Conservation (phyloP, 2,113 vertebrate species). For the Ameiurus melas region DNA sequence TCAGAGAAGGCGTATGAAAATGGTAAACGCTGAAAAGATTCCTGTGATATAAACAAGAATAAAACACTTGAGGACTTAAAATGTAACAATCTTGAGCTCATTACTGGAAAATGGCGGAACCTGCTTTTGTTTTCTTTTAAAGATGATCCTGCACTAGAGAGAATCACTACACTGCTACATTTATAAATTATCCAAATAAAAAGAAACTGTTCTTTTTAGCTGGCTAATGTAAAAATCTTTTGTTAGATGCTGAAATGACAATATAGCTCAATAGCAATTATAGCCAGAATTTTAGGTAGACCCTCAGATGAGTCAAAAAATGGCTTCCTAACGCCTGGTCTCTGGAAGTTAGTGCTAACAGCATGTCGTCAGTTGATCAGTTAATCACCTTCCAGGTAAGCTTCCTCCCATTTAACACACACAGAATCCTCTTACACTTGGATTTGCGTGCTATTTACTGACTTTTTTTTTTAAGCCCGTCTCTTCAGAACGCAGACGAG, state of each 20-base stretch:
- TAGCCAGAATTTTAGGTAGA: background rate
- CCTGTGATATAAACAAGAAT: background rate
- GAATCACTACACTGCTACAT: background rate
- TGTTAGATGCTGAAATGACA: background rate
- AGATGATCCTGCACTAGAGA: background rate
- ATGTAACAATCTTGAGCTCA: background rate
- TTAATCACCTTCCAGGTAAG: constrained; percentile 23
- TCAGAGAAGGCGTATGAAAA: background rate
- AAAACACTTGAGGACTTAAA: background rate
- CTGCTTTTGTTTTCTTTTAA: background rate
- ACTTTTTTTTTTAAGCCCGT: constrained; percentile 39
- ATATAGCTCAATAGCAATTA: background rate
- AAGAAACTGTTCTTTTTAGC: background rate
- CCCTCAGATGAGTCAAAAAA: background rate
- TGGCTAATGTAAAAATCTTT: too few species aligned
- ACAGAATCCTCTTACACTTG: constrained; percentile 53
- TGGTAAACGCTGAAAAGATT: background rate
- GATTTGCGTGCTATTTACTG: constrained; percentile 50
- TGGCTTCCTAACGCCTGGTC: background rate
- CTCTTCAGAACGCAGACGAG: constrained; percentile 22
- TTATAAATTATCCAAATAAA: background rate
- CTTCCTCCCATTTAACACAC: constrained; percentile 12
- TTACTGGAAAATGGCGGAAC: background rate
- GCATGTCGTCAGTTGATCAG: background rate
- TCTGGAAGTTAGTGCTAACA: background rate